Conservation (phyloP, 2,888 invertebrate genomes). For the Apodemia hepburni region DNA sequence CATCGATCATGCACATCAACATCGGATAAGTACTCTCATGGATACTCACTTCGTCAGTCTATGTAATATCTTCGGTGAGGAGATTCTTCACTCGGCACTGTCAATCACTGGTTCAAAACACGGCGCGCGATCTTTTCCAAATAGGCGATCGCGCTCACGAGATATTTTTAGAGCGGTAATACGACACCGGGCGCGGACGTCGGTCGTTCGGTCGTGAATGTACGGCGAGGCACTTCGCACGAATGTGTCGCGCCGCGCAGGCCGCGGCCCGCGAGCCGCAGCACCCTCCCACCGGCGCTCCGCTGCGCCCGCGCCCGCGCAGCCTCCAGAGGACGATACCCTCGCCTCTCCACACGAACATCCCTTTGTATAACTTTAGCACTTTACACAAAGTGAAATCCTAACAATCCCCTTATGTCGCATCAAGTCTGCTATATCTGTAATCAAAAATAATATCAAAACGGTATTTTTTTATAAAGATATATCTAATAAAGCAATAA, state of each 20-base stretch:
- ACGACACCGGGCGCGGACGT: constrained; percentile 73
- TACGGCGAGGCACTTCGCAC: constrained; percentile 60
- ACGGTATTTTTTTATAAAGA: too few species aligned
- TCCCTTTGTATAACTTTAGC: constrained; percentile 45
- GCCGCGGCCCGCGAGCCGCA: constrained; percentile 25
- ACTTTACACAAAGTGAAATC: constrained; percentile 27
- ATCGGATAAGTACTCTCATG: constrained; percentile 33
- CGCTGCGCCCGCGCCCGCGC: constrained; percentile 38
- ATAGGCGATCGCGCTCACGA: constrained; percentile 76
- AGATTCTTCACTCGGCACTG: constrained; percentile 74
- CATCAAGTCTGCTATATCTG: not conserved
- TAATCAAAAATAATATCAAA: too few species aligned
- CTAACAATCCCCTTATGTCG: constrained; percentile 18
- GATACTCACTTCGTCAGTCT: constrained; percentile 62
- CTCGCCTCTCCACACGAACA: constrained; percentile 40
- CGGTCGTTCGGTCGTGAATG: constrained; percentile 64
- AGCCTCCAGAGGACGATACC: constrained; percentile 65
- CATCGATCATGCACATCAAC: constrained; percentile 22
- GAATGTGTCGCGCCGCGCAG: constrained; percentile 47
- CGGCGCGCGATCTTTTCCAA: constrained; percentile 73
- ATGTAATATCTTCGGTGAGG: constrained; percentile 46
- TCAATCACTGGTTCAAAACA: constrained; percentile 79
- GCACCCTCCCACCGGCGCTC: constrained; percentile 27
- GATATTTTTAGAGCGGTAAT: constrained; percentile 77
- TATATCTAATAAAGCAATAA: too few species aligned